Evolutionary conservation across 2,113 vertebrate genomes (phyloP).

Genomic region (Notothenia rossii): DNA sequence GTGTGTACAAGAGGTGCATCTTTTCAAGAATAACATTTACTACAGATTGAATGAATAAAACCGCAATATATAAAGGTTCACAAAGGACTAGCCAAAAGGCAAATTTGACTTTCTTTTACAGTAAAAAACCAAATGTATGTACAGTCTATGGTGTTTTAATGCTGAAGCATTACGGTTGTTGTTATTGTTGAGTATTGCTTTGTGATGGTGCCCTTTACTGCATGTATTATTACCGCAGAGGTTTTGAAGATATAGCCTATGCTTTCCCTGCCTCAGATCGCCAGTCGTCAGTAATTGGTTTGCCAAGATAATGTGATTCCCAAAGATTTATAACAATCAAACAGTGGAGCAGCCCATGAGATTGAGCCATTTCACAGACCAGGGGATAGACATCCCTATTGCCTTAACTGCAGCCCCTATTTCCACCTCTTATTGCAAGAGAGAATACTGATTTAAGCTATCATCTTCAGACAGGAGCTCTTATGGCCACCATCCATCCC

Average conservation of each 20-base stretch:
- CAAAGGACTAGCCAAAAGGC: conserved; percentile 4
- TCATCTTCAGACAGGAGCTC: conserved; percentile 77
- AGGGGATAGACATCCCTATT: conserved; percentile 68
- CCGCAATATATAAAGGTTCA: conserved; percentile 1
- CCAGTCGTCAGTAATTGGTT: conserved; percentile 54
- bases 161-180: no score
- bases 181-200: no score
- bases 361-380: conserved; percentile 79
- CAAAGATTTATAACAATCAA: conserved; percentile 80
- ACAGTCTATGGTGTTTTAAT: no score
- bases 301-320: conserved; percentile 74
- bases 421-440: conserved; percentile 72
- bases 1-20: no score
- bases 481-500: conserved; percentile 75
- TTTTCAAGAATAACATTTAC: not conserved
- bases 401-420: conserved; percentile 68
- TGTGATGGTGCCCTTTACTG: no score
- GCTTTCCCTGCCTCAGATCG: conserved; percentile 35
- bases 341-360: conserved; percentile 52
- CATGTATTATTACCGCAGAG: not conserved
- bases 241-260: conserved; percentile 29
- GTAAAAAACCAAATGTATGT: conserved; percentile 10
- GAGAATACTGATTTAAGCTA: conserved; percentile 73
- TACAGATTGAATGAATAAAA: conserved; percentile 11
- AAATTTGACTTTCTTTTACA: conserved; percentile 18